Percentiles rank a stretch among this genome's conserved stretches.
phyloP scores from a whole-genome alignment of 2,797 vertebrate species.

The Stomatorhinus walkeri region DNA sequence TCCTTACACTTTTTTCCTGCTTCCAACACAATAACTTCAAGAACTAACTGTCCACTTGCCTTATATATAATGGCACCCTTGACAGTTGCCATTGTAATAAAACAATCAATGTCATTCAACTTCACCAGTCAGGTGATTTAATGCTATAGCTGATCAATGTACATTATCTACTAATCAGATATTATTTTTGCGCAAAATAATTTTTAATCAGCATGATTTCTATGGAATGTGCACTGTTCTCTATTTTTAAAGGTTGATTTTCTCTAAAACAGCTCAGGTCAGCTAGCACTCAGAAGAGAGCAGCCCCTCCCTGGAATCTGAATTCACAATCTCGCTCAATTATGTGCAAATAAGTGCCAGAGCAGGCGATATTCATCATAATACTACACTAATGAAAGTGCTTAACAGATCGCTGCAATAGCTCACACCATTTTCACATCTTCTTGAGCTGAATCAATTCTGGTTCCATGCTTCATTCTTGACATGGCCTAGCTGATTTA shows the following conservation, averaged over 20 bases:
- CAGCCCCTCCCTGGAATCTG: background rate
- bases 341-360: background rate
- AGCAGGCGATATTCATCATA: background rate
- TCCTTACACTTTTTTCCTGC: background rate
- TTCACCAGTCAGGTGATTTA: background rate
- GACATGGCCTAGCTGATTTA: background rate
- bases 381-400: background rate
- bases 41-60: background rate
- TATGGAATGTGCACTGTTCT: background rate
- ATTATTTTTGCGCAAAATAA: background rate
- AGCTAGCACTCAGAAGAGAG: background rate
- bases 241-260: background rate
- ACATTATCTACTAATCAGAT: background rate
- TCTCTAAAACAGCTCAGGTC: background rate
- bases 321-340: background rate
- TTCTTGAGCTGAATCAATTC: background rate
- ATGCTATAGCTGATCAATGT: background rate
- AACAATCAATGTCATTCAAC: background rate
- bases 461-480: background rate
- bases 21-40: background rate
- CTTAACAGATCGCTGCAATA: background rate
- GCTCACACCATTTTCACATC: background rate
- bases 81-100: background rate
- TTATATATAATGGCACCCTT: background rate
- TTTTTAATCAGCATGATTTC: background rate